Evolutionary conservation across 2,888 invertebrate genomes (phyloP).

Genomic region (Catocala fraxini): DNA sequence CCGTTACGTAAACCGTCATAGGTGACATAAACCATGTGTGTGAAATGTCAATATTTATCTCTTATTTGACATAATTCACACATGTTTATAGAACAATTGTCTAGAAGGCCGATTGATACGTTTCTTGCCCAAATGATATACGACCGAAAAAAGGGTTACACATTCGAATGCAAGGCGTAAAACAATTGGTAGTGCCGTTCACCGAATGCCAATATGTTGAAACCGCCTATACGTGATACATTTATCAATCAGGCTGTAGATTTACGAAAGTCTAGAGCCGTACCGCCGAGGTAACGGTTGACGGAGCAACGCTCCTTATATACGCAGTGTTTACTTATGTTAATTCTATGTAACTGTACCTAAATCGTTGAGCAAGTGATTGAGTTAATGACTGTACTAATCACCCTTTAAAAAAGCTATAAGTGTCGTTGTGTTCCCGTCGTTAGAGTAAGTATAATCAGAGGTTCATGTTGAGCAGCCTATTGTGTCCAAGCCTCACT

Average conservation of each 20-base stretch:
- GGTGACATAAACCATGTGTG: slow-evolving; percentile 33
- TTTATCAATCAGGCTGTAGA: slow-evolving; percentile 68
- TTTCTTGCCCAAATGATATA: slow-evolving; percentile 52
- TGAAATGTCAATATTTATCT: slow-evolving; percentile 27
- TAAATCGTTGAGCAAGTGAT: slow-evolving; percentile 12
- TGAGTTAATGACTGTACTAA: background rate
- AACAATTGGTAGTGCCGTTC: slow-evolving; percentile 59
- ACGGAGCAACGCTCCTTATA: slow-evolving; percentile 24
- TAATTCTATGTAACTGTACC: slow-evolving; percentile 26
- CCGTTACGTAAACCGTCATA: slow-evolving; percentile 36
- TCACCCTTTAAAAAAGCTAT: too few species aligned
- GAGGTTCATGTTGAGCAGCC: too few species aligned
- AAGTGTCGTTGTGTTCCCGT: too few species aligned
- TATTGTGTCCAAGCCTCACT: slow-evolving; percentile 2
- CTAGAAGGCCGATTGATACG: slow-evolving; percentile 43
- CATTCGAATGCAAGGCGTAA: slow-evolving; percentile 62
- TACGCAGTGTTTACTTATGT: slow-evolving; percentile 30
- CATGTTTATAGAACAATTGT: slow-evolving; percentile 18
- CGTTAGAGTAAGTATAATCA: too few species aligned
- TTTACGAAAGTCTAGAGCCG: slow-evolving; percentile 74
- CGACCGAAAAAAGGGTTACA: slow-evolving; percentile 57
- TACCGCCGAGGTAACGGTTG: slow-evolving; percentile 58
- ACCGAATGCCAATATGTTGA: slow-evolving; percentile 70
- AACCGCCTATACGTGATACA: slow-evolving; percentile 75
- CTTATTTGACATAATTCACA: slow-evolving; percentile 27